Base-by-base conservation (phyloP, 1,140 invertebrate species). In the Colletes gigas region DNA sequence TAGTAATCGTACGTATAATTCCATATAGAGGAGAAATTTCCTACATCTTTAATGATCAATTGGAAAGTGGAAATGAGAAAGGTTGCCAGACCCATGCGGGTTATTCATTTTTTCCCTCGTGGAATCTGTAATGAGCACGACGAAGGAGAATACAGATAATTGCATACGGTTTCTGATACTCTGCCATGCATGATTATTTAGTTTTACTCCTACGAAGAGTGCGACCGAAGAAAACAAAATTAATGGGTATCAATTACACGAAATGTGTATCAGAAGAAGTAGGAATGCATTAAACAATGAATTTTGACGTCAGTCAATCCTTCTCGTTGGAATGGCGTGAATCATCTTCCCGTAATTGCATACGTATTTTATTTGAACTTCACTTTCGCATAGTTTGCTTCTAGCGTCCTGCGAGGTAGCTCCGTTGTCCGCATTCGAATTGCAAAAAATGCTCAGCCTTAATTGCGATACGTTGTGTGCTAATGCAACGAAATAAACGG, bases 401-500 rank as follows among this genome's bases (percentile, higher is more conserved):
- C 66, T 78, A 70, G 69, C 63, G n/a, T 55, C 44, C n/a, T 59
- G 21, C 55, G 60, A 60, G 66, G 66, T 19, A 21, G 9, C 9
- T 6, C 17, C 60, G 57, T 60, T 47, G 66, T 3, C 44, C 60
- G 66, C 75, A 78, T 78, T 78, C 75, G 75, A 78, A 78, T 78
- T 78, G 75, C 75, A 78, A 78, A 77, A 70, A 75, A 47, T 75
- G 21, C 8, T 9, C 55, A 62, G 14, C 66, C 66, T 52, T 78
- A 78, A 60, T 41, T 55, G 75, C 17, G 19, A 59, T 15, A 50
- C 75, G 55, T 78, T 78, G 75, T 78, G 67, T 78, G 75, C 67
- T 78, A 78, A 78, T 78, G 66, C 44, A 62, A 70, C 54, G 75
- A 77, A 69, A 69, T 10, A 17, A 70, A 39, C 12, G 74, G 47